These are phyloP conservation scores for Drosophila mercatorum DNA, from an alignment of 2,888 invertebrate species.

Conservation along the genomic window DNA sequence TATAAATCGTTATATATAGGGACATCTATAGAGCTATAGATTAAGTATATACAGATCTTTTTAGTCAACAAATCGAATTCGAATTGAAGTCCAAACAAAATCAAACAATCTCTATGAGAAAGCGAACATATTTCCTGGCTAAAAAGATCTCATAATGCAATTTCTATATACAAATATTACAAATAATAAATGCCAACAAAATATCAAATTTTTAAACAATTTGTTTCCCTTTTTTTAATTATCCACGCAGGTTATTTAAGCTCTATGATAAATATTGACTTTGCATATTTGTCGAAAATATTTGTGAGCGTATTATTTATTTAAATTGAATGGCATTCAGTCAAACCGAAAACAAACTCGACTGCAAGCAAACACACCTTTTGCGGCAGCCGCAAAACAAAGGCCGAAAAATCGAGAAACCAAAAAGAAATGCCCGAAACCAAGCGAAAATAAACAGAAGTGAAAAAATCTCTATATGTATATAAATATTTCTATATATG, in stretches of 20 bases:
- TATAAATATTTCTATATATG: background rate
- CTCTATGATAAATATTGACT: conserved; percentile 60
- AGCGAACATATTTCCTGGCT: background rate
- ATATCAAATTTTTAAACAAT: background rate
- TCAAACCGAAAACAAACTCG: conserved; percentile 65
- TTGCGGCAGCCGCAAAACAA: conserved; percentile 27
- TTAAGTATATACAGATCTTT: too few relatives aligned
- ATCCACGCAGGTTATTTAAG: conserved; percentile 46
- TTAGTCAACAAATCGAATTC: background rate
- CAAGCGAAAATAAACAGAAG: conserved; percentile 39
- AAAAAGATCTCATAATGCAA: background rate
- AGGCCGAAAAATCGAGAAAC: conserved; percentile 9
- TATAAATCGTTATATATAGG: too few relatives aligned
- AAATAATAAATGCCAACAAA: background rate
- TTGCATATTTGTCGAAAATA: conserved; percentile 68
- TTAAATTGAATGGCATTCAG: conserved; percentile 47
- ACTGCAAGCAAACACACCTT: conserved; percentile 50
- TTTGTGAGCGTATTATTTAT: conserved; percentile 59
- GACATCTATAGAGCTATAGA: too few relatives aligned
- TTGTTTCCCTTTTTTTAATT: conserved; percentile 10
- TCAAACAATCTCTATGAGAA: background rate
- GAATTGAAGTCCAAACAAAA: background rate
- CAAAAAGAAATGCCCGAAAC: conserved; percentile 24
- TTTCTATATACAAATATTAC: background rate
- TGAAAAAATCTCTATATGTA: background rate